Evolutionary conservation across 2,888 invertebrate species (phyloP).

Genomic region (Thysanoteuthis rhombus): DNA sequence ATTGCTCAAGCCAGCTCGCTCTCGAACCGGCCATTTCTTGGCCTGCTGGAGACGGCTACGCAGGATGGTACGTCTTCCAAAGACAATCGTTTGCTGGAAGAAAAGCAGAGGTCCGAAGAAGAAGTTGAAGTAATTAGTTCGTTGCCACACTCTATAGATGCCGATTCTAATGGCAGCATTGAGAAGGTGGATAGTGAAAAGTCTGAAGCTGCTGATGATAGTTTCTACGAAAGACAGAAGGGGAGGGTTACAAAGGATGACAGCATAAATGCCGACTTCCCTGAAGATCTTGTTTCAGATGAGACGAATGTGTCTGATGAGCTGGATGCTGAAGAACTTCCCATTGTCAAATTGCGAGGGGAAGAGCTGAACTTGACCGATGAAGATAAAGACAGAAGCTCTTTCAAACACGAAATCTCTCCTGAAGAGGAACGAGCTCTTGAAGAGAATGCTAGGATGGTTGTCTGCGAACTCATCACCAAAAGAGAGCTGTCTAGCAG

Average conservation of each 20-base stretch:
- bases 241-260: conserved; percentile 37
- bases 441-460: conserved; percentile 73
- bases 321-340: conserved; percentile 35
- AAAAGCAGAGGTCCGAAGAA: conserved; percentile 33
- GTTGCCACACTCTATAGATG: conserved; percentile 30
- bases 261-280: conserved; percentile 55
- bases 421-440: conserved; percentile 68
- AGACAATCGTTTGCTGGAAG: conserved; percentile 42
- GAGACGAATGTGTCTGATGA: conserved; percentile 36
- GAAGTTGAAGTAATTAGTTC: conserved; percentile 33
- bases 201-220: conserved; percentile 37
- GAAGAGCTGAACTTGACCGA: conserved; percentile 38
- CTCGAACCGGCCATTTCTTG: conserved; percentile 34
- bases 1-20: conserved; percentile 39
- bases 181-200: conserved; percentile 43
- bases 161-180: conserved; percentile 37
- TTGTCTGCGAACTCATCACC: conserved; percentile 71
- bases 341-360: conserved; percentile 36
- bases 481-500: conserved; percentile 56
- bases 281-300: conserved; percentile 39
- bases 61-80: conserved; percentile 31
- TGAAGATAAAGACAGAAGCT: conserved; percentile 35
- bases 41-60: conserved; percentile 34
- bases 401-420: conserved; percentile 43
- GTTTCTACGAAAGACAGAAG: neutral